phyloP scores from a whole-genome alignment of 2,113 vertebrate species.

The Tachuris rubrigastra region DNA sequence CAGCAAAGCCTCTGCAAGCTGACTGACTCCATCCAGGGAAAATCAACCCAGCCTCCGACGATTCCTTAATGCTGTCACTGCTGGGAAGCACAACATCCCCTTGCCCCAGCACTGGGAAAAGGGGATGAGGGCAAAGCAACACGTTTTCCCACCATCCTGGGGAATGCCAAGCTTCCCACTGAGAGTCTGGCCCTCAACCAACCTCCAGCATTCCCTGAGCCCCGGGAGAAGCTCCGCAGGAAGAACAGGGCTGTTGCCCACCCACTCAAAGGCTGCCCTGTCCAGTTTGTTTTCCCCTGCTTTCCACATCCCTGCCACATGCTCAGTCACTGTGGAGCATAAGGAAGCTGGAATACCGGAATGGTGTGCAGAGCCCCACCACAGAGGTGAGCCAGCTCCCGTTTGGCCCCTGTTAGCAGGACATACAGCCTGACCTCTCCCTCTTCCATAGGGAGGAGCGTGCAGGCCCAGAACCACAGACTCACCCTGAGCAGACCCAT shows the following conservation, averaged over 20 bases:
- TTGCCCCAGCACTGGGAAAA: neutral
- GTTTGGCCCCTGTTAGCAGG: neutral
- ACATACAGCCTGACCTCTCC: neutral
- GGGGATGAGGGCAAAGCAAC: neutral
- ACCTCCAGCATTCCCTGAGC: neutral
- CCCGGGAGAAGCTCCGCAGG: neutral
- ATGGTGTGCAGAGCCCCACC: neutral
- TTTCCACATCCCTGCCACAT: neutral
- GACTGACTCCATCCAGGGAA: neutral
- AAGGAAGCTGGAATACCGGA: neutral
- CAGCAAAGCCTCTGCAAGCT: neutral
- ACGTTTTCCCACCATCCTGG: fast-evolving
- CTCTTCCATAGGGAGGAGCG: fast-evolving
- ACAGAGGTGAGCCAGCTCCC: fast-evolving
- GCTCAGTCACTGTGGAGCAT: fast-evolving
- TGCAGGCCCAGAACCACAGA: neutral
- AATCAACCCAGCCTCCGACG: fast-evolving
- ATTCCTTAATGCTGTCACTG: neutral
- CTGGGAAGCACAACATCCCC: neutral
- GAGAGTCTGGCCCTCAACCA: neutral
- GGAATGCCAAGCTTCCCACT: neutral
- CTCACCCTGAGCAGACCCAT: neutral
- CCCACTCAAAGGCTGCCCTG: neutral
- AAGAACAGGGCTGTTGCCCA: neutral
- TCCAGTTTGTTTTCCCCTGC: neutral